Evolutionary conservation across 2,888 invertebrate genomes (phyloP).

Genomic region (Lamproptera curius): DNA sequence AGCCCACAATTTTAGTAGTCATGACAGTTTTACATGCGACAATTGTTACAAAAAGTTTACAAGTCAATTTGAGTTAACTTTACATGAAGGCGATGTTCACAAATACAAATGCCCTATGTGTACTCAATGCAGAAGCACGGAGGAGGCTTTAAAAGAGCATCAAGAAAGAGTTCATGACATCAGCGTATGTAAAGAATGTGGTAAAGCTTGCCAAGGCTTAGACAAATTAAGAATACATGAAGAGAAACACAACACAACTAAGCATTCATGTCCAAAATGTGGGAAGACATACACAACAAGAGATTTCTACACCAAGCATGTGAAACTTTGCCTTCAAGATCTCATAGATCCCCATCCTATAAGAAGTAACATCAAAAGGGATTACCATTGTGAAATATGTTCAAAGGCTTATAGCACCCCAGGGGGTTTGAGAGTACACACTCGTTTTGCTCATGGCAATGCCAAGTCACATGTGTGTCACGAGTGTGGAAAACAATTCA

Average conservation of each 20-base stretch:
- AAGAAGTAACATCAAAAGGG: slow-evolving; percentile 46
- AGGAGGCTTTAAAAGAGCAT: slow-evolving; percentile 46
- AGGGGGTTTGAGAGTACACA: slow-evolving; percentile 60
- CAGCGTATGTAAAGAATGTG: slow-evolving; percentile 57
- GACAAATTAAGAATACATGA: slow-evolving; percentile 54
- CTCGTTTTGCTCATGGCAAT: slow-evolving; percentile 59
- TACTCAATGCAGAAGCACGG: slow-evolving; percentile 36
- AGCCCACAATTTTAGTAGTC: slow-evolving; percentile 41
- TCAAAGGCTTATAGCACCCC: slow-evolving; percentile 60
- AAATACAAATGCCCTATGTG: slow-evolving; percentile 48
- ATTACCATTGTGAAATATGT: slow-evolving; percentile 51
- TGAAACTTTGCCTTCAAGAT: slow-evolving; percentile 52
- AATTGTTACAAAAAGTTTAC: slow-evolving; percentile 42
- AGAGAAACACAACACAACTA: slow-evolving; percentile 50
- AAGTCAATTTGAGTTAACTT: slow-evolving; percentile 32
- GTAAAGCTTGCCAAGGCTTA: slow-evolving; percentile 48
- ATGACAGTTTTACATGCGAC: slow-evolving; percentile 44
- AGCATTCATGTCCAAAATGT: slow-evolving; percentile 59
- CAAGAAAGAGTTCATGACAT: slow-evolving; percentile 39
- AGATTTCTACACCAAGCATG: slow-evolving; percentile 57
- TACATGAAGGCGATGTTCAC: slow-evolving; percentile 36
- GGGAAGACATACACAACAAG: slow-evolving; percentile 56
- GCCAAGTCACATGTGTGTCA: slow-evolving; percentile 59
- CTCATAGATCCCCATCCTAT: slow-evolving; percentile 58
- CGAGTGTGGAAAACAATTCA: slow-evolving; percentile 59